Evolutionary conservation across 1,140 invertebrate species (phyloP), one percentile per base, ranked within the genome.

Genomic region (Rhizoglyphus robini): DNA sequence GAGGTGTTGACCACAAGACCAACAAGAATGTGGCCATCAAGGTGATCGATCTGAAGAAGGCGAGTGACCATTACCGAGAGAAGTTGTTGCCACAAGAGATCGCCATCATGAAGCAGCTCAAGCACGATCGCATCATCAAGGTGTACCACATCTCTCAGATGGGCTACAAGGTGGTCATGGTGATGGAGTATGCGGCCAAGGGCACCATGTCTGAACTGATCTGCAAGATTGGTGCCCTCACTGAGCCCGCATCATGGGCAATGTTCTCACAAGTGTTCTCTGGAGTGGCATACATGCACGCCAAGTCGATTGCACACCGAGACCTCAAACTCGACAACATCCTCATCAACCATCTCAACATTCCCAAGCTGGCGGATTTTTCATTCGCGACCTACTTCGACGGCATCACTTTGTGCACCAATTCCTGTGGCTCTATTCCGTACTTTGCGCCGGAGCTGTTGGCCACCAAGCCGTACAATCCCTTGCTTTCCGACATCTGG

Each of bases 401-500:
- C 20, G n/a, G 25, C 8, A n/a, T 20, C n/a, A 4, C 5, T 15
- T 23, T 60, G 27, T 18, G 2, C 3, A 60, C 58, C 1, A 29
- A 60, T 60, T 20, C 8, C 18, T 63, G 61, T 25, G 61, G 61
- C 3, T 62, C 61, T 15, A 11, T 47, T 29, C 61, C 61, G n/a
- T 63, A 63, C 32, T 63, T 63, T 63, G 2, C 61, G 32, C 61
- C 61, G 2, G 61, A 63, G 32, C 18, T 41, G 36, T 41, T 41
- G 36, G 27, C 47, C 65, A 3, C 8, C 36, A 62, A 68, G 30
- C 70, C 73, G 1, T 73, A 73, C 46, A 63, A 68, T 36, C 71
- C 72, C 1, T 63, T 66, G 4, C 27, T 61, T 5, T 69, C 65
- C 20, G 72, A 73, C 62, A 34, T 74, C 20, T 73, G 72, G 72